Conservation (phyloP, 2,888 invertebrate species). For the Copidosoma aretas region DNA sequence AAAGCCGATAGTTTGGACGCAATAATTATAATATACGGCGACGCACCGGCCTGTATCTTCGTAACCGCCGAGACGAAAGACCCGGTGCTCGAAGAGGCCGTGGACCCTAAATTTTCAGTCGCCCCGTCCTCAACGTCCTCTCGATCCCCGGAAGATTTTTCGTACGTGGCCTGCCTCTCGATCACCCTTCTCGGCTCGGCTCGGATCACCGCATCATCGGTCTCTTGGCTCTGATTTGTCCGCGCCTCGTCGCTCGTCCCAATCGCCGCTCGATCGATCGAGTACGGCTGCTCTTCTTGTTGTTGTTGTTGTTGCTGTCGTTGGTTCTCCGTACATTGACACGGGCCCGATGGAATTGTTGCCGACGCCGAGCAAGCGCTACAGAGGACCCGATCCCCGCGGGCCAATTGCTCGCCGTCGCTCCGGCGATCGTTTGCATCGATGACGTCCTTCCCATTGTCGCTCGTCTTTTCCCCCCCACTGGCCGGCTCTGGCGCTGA, state of each 20-base stretch:
- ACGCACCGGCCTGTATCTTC: conserved; percentile 54
- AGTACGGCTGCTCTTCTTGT: too few relatives aligned
- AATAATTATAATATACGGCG: too few relatives aligned
- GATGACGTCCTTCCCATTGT: too few relatives aligned
- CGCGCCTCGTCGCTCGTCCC: conserved; percentile 22
- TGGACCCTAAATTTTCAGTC: background rate
- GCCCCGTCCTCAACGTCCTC: too few relatives aligned
- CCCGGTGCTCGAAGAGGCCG: conserved; percentile 21
- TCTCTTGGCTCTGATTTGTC: conserved; percentile 19
- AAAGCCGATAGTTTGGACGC: too few relatives aligned
- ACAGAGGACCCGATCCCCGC: conserved; percentile 1
- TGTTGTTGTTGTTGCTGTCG: too few relatives aligned
- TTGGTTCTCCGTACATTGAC: conserved; percentile 25
- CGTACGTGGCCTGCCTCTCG: background rate
- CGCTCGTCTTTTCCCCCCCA: too few relatives aligned
- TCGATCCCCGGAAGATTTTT: background rate
- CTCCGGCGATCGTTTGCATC: background rate
- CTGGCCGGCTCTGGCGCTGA: too few relatives aligned
- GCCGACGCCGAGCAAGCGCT: conserved; percentile 14
- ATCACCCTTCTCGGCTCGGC: background rate
- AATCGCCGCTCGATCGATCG: conserved; percentile 20
- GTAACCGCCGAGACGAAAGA: conserved; percentile 50
- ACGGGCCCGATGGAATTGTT: conserved; percentile 7
- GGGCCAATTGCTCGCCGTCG: background rate
- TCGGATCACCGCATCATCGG: conserved; percentile 6